Percentiles rank a stretch among this genome's conserved stretches.
Evolutionary conservation across 2,797 vertebrate genomes (phyloP).

Genomic region (Microctenopoma steveboyesi): DNA sequence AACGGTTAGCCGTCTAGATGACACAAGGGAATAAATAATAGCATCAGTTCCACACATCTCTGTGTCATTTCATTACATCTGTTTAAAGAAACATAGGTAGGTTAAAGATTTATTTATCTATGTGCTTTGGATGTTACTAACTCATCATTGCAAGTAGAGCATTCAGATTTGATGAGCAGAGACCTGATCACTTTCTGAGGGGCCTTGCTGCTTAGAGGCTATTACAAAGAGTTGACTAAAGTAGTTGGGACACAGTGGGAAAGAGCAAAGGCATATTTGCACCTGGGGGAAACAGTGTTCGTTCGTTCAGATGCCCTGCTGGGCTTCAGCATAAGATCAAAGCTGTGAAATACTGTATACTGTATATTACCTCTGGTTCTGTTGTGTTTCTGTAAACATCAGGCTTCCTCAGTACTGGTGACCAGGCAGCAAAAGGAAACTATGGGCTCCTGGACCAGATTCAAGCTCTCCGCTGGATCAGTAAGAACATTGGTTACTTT

Average conservation of each 20-base stretch:
- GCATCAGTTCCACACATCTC: slow-evolving; percentile 50
- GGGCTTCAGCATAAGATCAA: slow-evolving; percentile 59
- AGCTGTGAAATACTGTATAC: slow-evolving; percentile 33
- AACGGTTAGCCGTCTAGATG: slow-evolving; percentile 44
- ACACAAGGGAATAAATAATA: slow-evolving; percentile 55
- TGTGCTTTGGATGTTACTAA: slow-evolving; percentile 44
- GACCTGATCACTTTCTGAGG: slow-evolving; percentile 29
- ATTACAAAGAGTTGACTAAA: slow-evolving; percentile 45
- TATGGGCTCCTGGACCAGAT: slow-evolving; percentile 98
- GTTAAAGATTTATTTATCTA: slow-evolving; percentile 50
- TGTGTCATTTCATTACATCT: slow-evolving; percentile 43
- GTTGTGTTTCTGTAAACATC: slow-evolving; percentile 57
- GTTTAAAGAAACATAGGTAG: slow-evolving; percentile 38
- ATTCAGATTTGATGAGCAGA: slow-evolving; percentile 47
- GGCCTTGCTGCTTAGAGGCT: slow-evolving; percentile 24
- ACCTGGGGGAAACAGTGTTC: slow-evolving; percentile 55
- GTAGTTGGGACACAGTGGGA: slow-evolving; percentile 43
- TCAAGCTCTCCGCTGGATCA: slow-evolving; percentile 95
- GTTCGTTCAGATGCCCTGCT: slow-evolving; percentile 49
- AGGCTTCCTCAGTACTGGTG: slow-evolving; percentile 99
- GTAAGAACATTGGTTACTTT: slow-evolving; percentile 86
- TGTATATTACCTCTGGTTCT: slow-evolving; percentile 41
- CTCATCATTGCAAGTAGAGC: slow-evolving; percentile 32
- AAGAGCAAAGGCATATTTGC: slow-evolving; percentile 55
- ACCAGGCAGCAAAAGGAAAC: slow-evolving; percentile 99